Evolutionary conservation across 2,797 vertebrate genomes (phyloP).

Genomic region (Lacerta bilineata): DNA sequence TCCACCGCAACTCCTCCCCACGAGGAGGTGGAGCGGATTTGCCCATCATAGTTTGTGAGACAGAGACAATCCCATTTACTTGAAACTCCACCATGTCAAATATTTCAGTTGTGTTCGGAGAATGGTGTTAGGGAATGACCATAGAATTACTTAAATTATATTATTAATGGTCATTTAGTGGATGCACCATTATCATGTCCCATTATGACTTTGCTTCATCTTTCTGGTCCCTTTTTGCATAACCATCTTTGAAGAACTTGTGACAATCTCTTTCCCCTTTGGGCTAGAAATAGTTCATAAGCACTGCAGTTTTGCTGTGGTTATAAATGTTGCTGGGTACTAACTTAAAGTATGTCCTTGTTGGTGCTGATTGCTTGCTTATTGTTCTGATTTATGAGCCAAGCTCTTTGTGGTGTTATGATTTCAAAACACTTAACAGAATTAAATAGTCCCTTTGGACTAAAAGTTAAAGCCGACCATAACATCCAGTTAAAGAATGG

Average conservation of each 20-base stretch:
- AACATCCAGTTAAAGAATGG: not conserved
- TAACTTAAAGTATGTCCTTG: not conserved
- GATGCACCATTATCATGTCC: constrained; percentile 13
- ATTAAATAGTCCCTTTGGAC: not conserved
- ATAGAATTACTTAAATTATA: constrained; percentile 49
- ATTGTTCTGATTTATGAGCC: not conserved
- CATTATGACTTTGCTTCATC: constrained; percentile 15
- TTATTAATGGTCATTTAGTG: not conserved
- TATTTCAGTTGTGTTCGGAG: constrained; percentile 58
- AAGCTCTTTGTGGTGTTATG: not conserved
- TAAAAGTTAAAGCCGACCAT: not conserved
- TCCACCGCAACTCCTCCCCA: too few relatives aligned
- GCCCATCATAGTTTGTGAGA: not conserved
- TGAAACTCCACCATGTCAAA: constrained; percentile 41
- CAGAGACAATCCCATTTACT: not conserved
- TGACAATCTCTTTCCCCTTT: not conserved
- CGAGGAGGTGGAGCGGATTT: too few relatives aligned
- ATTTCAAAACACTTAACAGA: not conserved
- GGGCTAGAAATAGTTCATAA: not conserved
- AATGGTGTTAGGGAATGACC: constrained; percentile 49
- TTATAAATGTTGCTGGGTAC: not conserved
- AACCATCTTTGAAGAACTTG: constrained; percentile 39
- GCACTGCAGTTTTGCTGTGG: not conserved
- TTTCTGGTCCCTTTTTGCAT: constrained; percentile 54
- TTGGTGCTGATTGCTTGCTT: not conserved